Evolutionary conservation across 2,888 invertebrate species (phyloP).

Genomic region (Troglohyphantes excavatus): DNA sequence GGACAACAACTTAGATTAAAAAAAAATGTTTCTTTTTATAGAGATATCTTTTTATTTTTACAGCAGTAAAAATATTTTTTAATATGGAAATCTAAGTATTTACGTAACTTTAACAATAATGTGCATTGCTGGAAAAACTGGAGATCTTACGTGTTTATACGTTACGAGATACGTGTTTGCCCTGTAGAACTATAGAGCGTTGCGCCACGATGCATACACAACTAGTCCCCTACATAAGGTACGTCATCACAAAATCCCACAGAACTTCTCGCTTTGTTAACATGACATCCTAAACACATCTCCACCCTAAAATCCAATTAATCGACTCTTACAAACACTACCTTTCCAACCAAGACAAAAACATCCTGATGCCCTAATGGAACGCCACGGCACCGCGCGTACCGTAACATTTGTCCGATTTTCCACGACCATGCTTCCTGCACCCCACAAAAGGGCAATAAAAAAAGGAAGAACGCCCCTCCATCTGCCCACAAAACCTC

Average conservation of each 20-base stretch:
- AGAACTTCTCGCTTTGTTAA: not conserved
- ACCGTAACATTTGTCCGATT: slow-evolving; percentile 50
- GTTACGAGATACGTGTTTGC: too few species aligned
- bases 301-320: slow-evolving; percentile 17
- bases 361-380: slow-evolving; percentile 31
- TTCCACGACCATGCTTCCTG: slow-evolving; percentile 44
- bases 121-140: too few species aligned
- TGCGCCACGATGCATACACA: too few species aligned
- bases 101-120: too few species aligned
- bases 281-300: not conserved
- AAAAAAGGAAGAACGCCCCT: slow-evolving; percentile 28
- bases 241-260: not conserved
- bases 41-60: too few species aligned
- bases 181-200: too few species aligned
- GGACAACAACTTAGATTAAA: too few species aligned
- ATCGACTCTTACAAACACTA: not conserved
- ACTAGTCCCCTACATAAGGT: too few species aligned
- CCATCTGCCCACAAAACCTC: slow-evolving; percentile 33
- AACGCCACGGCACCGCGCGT: not conserved
- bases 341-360: not conserved
- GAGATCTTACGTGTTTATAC: too few species aligned
- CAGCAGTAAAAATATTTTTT: too few species aligned
- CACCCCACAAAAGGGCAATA: slow-evolving; percentile 7
- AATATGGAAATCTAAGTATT: too few species aligned
- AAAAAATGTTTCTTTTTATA: too few species aligned